These are phyloP conservation scores for Drosophila gunungcola DNA, from an alignment of 1,140 invertebrate species.

Conservation along the genomic window DNA sequence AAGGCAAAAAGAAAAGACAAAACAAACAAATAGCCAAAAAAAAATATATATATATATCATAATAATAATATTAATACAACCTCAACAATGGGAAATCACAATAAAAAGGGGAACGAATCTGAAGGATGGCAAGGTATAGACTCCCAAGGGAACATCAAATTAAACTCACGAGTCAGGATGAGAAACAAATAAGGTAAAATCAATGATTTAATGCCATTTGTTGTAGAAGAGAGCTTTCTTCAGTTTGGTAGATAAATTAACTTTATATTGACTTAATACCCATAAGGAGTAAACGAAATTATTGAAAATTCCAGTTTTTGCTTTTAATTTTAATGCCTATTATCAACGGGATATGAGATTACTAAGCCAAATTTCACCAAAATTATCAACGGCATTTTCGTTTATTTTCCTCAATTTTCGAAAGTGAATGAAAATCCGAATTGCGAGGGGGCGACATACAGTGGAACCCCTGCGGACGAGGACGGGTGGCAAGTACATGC, in stretches of 20 bases:
- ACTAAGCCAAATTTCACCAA: background rate
- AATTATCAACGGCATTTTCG: background rate
- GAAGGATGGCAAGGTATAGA: background rate
- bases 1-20: constrained; percentile 60
- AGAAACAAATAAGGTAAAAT: background rate
- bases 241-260: too few relatives aligned
- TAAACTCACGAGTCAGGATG: background rate
- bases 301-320: too few relatives aligned
- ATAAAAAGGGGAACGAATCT: background rate
- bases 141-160: background rate
- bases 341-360: background rate
- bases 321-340: background rate
- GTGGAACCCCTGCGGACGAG: constrained; percentile 7
- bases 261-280: too few relatives aligned
- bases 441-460: background rate
- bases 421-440: constrained; percentile 23
- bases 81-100: constrained; percentile 24
- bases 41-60: constrained; percentile 31
- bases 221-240: too few relatives aligned
- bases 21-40: constrained; percentile 29
- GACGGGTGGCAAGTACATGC: constrained; percentile 6
- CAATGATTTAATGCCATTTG: too few relatives aligned
- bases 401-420: background rate
- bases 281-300: too few relatives aligned
- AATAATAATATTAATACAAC: constrained; percentile 57